These are phyloP conservation scores for Microcebus tavaratra DNA, from an alignment of 2,113 vertebrate genomes.

Conservation along the genomic window DNA sequence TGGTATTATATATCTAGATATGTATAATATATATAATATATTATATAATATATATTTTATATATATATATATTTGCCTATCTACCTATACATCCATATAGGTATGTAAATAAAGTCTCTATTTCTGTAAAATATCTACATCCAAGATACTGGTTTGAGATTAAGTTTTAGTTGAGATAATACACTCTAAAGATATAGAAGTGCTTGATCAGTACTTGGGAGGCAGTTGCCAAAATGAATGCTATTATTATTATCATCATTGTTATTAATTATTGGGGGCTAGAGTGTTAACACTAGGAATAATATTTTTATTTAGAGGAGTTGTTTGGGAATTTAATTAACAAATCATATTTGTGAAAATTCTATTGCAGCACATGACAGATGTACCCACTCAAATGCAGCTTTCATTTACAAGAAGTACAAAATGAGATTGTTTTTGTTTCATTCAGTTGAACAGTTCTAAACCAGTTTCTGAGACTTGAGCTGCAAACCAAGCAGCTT, in stretches of 20 bases:
- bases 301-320: background rate
- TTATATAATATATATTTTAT: too few relatives aligned
- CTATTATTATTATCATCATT: background rate
- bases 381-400: background rate
- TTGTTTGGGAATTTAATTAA: background rate
- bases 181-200: background rate
- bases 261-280: background rate
- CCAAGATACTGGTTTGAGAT: background rate
- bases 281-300: background rate
- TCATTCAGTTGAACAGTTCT: background rate
- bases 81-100: background rate
- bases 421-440: background rate
- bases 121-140: background rate
- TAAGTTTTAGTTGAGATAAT: conserved; percentile 6
- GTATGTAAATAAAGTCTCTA: background rate
- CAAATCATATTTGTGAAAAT: background rate
- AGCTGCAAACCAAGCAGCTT: background rate
- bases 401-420: background rate
- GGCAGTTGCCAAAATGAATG: background rate
- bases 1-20: background rate
- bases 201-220: background rate
- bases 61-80: background rate
- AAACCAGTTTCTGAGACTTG: background rate
- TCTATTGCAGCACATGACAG: background rate
- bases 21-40: too few relatives aligned